phyloP scores from a whole-genome alignment of 2,797 vertebrate genomes.

The Sebastiscus tertius region DNA sequence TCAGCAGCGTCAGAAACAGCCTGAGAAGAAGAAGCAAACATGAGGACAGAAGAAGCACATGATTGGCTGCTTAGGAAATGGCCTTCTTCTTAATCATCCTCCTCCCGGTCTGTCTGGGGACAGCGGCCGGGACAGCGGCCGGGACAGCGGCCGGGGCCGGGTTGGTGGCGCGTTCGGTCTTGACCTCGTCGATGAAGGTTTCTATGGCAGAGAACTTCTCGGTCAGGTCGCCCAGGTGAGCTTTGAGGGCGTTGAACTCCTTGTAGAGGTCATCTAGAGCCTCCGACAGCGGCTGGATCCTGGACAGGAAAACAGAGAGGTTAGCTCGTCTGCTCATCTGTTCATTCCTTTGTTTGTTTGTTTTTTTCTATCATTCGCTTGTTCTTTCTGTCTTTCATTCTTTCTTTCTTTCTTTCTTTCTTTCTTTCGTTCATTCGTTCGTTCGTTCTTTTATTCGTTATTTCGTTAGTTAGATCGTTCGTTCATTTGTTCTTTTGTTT shows the following conservation, averaged over 20 bases:
- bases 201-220: slow-evolving; percentile 82
- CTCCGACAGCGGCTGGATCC: slow-evolving; percentile 84
- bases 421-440: too few relatives aligned
- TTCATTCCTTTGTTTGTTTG: too few relatives aligned
- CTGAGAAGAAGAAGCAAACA: background rate
- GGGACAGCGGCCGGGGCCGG: fast-evolving
- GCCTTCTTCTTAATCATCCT: slow-evolving; percentile 73
- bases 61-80: slow-evolving; percentile 28
- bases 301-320: slow-evolving; percentile 20
- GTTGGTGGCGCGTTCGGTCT: slow-evolving; percentile 41
- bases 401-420: too few relatives aligned
- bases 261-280: slow-evolving; percentile 85
- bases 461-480: too few relatives aligned
- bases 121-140: fast-evolving
- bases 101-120: slow-evolving; percentile 52
- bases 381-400: too few relatives aligned
- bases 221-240: slow-evolving; percentile 80
- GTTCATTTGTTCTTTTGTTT: too few relatives aligned
- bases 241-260: slow-evolving; percentile 85
- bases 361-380: too few relatives aligned
- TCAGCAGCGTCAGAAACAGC: background rate
- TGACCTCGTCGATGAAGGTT: slow-evolving; percentile 82
- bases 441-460: too few relatives aligned
- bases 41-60: background rate
- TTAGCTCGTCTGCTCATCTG: background rate